Conservation (phyloP, 2,888 invertebrate species). For the Sepiola atlantica region DNA sequence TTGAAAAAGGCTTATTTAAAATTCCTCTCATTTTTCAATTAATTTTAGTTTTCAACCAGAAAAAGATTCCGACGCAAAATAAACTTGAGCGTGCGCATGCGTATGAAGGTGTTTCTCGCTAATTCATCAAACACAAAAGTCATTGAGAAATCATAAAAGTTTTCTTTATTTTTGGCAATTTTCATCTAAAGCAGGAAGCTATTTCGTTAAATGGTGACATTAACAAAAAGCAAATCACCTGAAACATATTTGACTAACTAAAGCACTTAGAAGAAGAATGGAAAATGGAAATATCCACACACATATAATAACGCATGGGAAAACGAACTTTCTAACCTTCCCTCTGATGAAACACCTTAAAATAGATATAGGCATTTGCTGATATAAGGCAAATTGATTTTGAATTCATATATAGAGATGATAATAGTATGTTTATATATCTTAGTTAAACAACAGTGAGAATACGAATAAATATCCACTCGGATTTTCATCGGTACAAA, state of each 20-base stretch:
- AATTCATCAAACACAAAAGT: slow-evolving; percentile 13
- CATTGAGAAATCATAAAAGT: not conserved
- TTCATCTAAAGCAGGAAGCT: not conserved
- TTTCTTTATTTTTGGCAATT: not conserved
- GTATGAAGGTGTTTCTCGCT: not conserved
- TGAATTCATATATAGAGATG: too few relatives aligned
- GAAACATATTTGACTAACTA: too few relatives aligned
- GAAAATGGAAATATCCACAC: not conserved
- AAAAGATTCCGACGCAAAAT: not conserved
- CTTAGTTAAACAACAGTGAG: too few relatives aligned
- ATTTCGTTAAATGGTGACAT: not conserved
- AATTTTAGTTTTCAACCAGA: not conserved
- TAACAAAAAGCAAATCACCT: not conserved
- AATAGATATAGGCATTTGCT: too few relatives aligned
- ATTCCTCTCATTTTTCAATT: slow-evolving; percentile 4
- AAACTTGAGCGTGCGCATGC: not conserved
- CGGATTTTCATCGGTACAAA: too few relatives aligned
- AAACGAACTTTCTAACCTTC: too few relatives aligned
- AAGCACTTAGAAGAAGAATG: too few relatives aligned
- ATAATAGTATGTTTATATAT: too few relatives aligned
- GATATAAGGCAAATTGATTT: too few relatives aligned
- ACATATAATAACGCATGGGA: not conserved
- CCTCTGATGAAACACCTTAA: too few relatives aligned
- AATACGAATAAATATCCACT: too few relatives aligned
- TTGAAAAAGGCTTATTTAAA: not conserved